Conservation (phyloP, 1,140 invertebrate genomes). For the Mercenaria mercenaria region DNA sequence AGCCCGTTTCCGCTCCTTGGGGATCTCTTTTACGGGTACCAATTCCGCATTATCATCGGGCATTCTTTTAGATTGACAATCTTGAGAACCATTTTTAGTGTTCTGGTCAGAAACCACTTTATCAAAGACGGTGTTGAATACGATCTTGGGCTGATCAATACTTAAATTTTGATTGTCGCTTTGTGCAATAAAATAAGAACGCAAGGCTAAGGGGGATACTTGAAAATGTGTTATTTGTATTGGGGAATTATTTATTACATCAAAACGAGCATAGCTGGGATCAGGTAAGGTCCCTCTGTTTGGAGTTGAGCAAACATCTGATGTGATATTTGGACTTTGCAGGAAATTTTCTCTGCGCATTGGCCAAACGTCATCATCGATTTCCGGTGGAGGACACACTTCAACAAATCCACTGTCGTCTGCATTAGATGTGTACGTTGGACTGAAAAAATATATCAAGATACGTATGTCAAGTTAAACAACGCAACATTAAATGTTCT, state of each 20-base stretch:
- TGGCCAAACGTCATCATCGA: neutral
- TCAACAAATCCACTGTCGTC: constrained; percentile 49
- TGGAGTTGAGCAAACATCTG: neutral
- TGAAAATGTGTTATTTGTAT: neutral
- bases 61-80: neutral
- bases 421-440: neutral
- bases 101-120: neutral
- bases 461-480: no score
- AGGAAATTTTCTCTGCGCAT: neutral
- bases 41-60: neutral
- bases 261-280: neutral
- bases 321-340: neutral
- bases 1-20: neutral
- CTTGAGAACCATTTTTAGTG: neutral
- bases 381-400: neutral
- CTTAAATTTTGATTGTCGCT: neutral
- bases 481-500: neutral
- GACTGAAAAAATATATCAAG: neutral
- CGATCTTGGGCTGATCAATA: neutral
- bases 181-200: neutral
- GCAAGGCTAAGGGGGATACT: neutral
- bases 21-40: neutral
- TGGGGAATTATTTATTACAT: neutral
- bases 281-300: neutral
- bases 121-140: neutral